Percentiles rank a stretch among this genome's conserved stretches.
These are phyloP conservation scores for Scaptomyza parva DNA, from an alignment of 2,888 invertebrate species.

Conservation along the genomic window DNA sequence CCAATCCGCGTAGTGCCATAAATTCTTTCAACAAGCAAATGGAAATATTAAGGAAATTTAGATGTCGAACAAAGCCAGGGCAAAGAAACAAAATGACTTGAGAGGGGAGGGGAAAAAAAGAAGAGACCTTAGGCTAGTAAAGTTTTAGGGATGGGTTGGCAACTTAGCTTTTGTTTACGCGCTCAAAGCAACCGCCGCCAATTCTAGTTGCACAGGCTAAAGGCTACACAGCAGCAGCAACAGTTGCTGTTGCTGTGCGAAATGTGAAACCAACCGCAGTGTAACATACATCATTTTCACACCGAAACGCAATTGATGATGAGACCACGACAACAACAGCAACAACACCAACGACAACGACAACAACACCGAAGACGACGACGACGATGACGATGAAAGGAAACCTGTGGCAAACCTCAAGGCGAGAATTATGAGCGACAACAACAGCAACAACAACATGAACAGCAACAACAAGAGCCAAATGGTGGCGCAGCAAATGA, in stretches of 20 bases:
- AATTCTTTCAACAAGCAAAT: conserved; percentile 75
- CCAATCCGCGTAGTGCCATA: conserved; percentile 55
- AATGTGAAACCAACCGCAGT: conserved; percentile 77
- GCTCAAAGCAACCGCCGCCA: conserved; percentile 71
- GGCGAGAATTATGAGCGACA: conserved; percentile 77
- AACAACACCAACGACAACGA: conserved; percentile 6
- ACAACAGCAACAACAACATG: conserved; percentile 47
- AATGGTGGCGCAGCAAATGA: conserved; percentile 60
- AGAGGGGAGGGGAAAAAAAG: background rate
- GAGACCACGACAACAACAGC: conserved; percentile 47
- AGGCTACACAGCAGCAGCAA: background rate
- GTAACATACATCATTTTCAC: conserved; percentile 80
- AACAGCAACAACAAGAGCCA: conserved; percentile 30
- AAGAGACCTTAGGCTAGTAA: background rate
- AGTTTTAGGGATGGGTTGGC: background rate
- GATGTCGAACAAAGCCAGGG: conserved; percentile 44
- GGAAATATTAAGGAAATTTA: conserved; percentile 78
- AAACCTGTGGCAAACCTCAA: conserved; percentile 77
- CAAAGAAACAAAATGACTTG: background rate
- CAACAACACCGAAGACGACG: no score
- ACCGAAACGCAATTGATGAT: conserved; percentile 72
- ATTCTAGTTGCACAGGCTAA: conserved; percentile 31
- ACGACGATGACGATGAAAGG: conserved; percentile 47
- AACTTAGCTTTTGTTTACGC: conserved; percentile 48
- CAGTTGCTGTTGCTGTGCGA: conserved; percentile 7